These are phyloP conservation scores for Cyanoramphus novaezelandiae DNA, from an alignment of 2,113 vertebrate species.

Conservation along the genomic window DNA sequence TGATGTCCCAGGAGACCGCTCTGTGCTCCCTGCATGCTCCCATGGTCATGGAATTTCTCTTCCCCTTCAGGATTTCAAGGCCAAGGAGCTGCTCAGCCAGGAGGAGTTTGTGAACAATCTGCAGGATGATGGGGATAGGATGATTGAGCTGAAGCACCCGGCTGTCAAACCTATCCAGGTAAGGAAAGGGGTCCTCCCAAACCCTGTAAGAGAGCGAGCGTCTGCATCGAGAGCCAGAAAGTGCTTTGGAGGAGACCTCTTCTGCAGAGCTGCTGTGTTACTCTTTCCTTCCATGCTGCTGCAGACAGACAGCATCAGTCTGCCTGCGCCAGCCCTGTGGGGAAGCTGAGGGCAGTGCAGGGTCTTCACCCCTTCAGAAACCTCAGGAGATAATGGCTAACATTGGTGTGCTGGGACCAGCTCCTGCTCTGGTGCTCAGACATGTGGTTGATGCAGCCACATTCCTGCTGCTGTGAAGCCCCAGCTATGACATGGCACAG, in stretches of 20 bases:
- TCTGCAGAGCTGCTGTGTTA: not conserved
- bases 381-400: not conserved
- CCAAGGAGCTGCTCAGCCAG: conserved; percentile 86
- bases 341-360: not conserved
- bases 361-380: not conserved
- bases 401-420: not conserved
- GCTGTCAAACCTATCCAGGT: conserved; percentile 87
- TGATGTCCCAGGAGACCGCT: not conserved
- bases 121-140: conserved; percentile 90
- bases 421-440: not conserved
- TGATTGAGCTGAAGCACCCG: conserved; percentile 90
- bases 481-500: not conserved
- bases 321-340: not conserved
- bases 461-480: not conserved
- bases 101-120: conserved; percentile 89
- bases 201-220: not conserved
- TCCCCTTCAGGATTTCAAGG: conserved; percentile 87
- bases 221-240: not conserved
- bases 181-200: not conserved
- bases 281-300: not conserved
- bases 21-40: not conserved
- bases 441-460: not conserved
- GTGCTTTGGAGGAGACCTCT: not conserved
- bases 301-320: not conserved
- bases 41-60: not conserved